Evolutionary conservation across 2,888 invertebrate genomes (phyloP), one percentile per base, ranked within the genome.

Genomic region (Augochlorella aurata): DNA sequence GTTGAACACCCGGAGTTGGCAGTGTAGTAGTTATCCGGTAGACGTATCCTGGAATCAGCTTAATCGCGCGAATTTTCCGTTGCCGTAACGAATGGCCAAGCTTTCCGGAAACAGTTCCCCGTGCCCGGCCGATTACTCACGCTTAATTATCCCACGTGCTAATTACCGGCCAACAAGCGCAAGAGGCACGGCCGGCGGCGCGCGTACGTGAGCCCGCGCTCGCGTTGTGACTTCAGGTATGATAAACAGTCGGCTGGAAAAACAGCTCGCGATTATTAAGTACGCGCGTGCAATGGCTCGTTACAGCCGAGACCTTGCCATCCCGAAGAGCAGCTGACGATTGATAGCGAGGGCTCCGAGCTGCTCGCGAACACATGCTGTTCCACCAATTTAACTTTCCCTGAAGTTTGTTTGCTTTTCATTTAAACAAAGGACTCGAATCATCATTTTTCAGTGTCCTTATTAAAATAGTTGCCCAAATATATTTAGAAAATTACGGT

Each of bases 121-220:
- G 29, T 12, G 29, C 24, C 1, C 29, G 47, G 73, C 79, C 50
- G 52, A 79, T 81, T 74, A 69, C 63, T 63, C 73, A 49, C 73
- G 52, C 47, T 74, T 79, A 73, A 81, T 74, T 79, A 81, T 79
- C 44, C 44, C 24, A 63, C 73, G 79, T 69, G 79, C 18, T 73
- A 79, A 81, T 79, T 79, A 65, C 58, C 14, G 38, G 29, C 3
- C 24, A 12, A 54, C 50, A 18, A 18, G n/a, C 12, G 10, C 10
- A 16, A 24, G 66, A 18, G 76, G 16, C 45, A 54, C 44, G 54
- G 50, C 9, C 65, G 65, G 5, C 4, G 38, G 38, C 5, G 21
- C 7, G 5, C 14, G 21, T n/a, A 54, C 44, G 21, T 10, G 52
- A 24, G 38, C 47, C 38, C 47, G 52, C n/a, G 38, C 68, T 29